Conservation (phyloP, 2,888 invertebrate species). For the Acronicta leporina region DNA sequence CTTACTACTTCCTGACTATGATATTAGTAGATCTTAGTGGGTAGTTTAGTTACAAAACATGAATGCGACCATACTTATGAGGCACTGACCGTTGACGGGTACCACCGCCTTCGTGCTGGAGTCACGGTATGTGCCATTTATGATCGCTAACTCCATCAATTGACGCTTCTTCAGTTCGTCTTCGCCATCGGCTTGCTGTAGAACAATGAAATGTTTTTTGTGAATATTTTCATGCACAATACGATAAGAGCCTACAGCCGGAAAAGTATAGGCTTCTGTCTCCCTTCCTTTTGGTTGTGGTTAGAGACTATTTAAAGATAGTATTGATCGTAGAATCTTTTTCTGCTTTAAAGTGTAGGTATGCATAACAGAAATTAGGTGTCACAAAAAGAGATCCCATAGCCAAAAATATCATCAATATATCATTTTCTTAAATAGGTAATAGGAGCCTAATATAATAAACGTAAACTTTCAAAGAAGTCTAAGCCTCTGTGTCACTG, state of each 20-base stretch:
- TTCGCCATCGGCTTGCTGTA: slow-evolving; percentile 99
- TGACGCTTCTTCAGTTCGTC: slow-evolving; percentile 99
- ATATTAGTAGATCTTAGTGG: slow-evolving; percentile 48
- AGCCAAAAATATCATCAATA: too few relatives aligned
- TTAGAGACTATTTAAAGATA: too few relatives aligned
- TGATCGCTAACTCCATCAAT: slow-evolving; percentile 99
- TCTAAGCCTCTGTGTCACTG: not conserved
- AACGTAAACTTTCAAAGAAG: not conserved
- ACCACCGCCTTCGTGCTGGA: slow-evolving; percentile 96
- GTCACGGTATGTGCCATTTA: slow-evolving; percentile 99
- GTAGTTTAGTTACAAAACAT: slow-evolving; percentile 85
- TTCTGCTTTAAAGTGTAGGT: not conserved
- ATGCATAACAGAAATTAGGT: too few relatives aligned
- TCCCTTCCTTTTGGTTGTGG: not conserved
- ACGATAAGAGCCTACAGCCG: not conserved
- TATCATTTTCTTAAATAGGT: not conserved
- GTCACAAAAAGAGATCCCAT: not conserved
- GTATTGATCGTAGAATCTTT: not conserved
- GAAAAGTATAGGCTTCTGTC: not conserved
- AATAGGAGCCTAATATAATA: not conserved
- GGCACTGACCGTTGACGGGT: slow-evolving; percentile 93
- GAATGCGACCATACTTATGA: slow-evolving; percentile 87
- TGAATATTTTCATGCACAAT: slow-evolving; percentile 3
- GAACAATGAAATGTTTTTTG: slow-evolving; percentile 42
- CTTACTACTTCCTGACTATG: slow-evolving; percentile 12